Conservation (phyloP, 23 tunicate species). For the Ciona savignyi region DNA sequence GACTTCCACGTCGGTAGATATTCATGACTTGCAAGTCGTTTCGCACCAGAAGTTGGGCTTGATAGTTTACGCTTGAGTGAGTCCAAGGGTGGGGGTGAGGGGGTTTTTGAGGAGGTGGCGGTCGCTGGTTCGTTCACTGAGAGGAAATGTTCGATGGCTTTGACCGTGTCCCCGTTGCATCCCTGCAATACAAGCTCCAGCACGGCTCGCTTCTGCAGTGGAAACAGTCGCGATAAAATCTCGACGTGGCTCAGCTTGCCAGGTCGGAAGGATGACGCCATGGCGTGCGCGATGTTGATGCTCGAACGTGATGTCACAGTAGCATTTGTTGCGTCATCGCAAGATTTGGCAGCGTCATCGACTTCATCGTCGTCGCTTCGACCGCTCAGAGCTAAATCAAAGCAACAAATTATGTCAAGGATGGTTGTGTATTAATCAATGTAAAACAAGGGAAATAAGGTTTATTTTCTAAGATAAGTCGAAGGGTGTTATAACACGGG, state of each 20-base stretch:
- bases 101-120: neutral
- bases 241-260: constrained; percentile 68
- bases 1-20: neutral
- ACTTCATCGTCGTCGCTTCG: neutral
- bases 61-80: neutral
- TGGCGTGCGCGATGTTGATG: constrained; percentile 18
- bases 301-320: neutral
- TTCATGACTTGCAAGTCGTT: neutral
- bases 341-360: neutral
- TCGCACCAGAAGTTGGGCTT: neutral
- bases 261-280: constrained; percentile 77
- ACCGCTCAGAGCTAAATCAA: neutral
- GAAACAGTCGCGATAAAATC: constrained; percentile 62
- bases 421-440: too few relatives aligned
- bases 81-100: neutral
- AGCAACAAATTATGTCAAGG: too few relatives aligned
- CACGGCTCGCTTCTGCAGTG: constrained; percentile 46
- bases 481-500: too few relatives aligned
- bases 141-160: constrained; percentile 91
- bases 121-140: constrained; percentile 34
- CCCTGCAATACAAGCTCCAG: constrained; percentile 93
- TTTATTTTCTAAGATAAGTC: too few relatives aligned
- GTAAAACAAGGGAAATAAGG: too few relatives aligned
- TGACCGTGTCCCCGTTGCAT: constrained; percentile 78
- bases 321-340: neutral